Percentiles rank a stretch among this genome's conserved stretches.
These are phyloP conservation scores for Oenanthe melanoleuca DNA, from an alignment of 2,113 vertebrate genomes.

Conservation along the genomic window DNA sequence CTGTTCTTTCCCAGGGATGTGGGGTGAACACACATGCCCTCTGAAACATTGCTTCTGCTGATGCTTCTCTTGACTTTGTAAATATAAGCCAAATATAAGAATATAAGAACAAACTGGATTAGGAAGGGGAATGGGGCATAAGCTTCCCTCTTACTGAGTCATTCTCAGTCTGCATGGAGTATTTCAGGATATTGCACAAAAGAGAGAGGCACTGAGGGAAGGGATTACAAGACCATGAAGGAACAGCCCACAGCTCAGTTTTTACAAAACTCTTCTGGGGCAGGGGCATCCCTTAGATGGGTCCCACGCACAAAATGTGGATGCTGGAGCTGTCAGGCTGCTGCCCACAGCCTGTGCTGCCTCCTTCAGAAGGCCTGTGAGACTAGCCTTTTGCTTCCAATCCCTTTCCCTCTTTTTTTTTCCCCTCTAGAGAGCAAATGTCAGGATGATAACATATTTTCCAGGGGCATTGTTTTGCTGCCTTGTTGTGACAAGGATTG, in stretches of 20 bases:
- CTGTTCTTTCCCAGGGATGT: background rate
- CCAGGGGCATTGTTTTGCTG: background rate
- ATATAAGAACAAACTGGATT: background rate
- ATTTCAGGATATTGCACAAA: background rate
- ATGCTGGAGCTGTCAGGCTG: rapidly evolving
- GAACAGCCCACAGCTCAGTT: background rate
- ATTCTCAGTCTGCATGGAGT: background rate
- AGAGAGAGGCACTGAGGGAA: background rate
- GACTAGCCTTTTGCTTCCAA: background rate
- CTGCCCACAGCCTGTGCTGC: rapidly evolving
- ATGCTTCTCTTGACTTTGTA: rapidly evolving
- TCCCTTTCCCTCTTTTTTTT: rapidly evolving
- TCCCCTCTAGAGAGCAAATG: background rate
- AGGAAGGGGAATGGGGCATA: background rate
- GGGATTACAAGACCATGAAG: background rate
- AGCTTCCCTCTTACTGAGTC: background rate
- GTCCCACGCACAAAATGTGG: background rate
- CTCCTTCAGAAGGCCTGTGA: background rate
- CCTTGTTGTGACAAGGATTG: constrained; percentile 22
- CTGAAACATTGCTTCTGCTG: background rate
- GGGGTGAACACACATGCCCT: background rate
- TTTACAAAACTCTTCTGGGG: background rate
- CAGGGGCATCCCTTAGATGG: rapidly evolving
- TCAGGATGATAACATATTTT: constrained; percentile 20
- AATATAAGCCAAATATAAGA: background rate